phyloP scores from a whole-genome alignment of 1,140 invertebrate species.

The Plectrocnemia conspersa region DNA sequence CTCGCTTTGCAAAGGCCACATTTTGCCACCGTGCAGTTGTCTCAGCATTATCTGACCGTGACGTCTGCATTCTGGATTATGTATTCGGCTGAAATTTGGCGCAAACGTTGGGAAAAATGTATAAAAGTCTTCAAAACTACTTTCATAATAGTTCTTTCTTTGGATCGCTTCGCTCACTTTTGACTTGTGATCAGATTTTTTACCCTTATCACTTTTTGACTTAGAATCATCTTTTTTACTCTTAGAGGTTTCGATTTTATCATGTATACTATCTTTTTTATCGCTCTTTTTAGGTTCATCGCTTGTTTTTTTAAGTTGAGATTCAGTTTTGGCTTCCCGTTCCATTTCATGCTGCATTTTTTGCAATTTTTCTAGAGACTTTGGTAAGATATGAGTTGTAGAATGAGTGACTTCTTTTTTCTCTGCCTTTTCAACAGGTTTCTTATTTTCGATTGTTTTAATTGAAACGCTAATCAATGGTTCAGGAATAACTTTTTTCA shows the following conservation, averaged over 20 bases:
- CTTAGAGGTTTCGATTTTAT: no score
- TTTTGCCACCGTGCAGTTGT: constrained; percentile 60
- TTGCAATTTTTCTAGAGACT: neutral
- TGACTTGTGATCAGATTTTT: constrained; percentile 22
- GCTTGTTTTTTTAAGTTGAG: neutral
- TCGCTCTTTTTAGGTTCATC: neutral
- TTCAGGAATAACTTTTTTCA: constrained; percentile 1
- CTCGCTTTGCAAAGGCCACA: constrained; percentile 68
- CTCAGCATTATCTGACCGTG: constrained; percentile 62
- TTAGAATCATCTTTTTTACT: constrained; percentile 12
- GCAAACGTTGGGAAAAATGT: constrained; percentile 60
- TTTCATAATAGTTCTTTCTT: constrained; percentile 45
- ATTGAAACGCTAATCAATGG: neutral
- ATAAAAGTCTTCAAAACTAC: constrained; percentile 53
- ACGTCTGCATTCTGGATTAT: constrained; percentile 59
- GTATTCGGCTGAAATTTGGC: constrained; percentile 59
- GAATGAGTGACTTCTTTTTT: constrained; percentile 10
- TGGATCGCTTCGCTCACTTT: constrained; percentile 40
- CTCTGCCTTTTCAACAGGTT: constrained; percentile 3
- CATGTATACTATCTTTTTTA: no score
- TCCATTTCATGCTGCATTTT: constrained; percentile 1
- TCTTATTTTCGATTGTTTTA: constrained; percentile 10
- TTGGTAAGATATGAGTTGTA: neutral
- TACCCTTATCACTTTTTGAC: constrained; percentile 19
- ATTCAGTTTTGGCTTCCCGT: constrained; percentile 12